A percentile compares a stretch with the other conserved stretches of the same genome.
These are phyloP conservation scores for Alloscopus bannaensis DNA, from an alignment of 2,888 invertebrate genomes.

Conservation along the genomic window DNA sequence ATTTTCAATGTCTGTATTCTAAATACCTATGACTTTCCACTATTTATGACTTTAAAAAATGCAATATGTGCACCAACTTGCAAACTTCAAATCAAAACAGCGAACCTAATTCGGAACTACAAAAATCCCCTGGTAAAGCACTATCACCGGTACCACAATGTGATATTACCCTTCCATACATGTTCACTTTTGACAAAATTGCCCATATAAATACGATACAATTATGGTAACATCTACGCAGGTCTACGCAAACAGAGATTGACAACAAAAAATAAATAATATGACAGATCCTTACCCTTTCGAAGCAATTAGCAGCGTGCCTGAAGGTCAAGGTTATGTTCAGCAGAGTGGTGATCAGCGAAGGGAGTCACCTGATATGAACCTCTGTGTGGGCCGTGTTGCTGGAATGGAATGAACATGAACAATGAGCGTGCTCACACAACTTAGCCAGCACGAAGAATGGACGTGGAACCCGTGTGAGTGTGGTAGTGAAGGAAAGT, in stretches of 20 bases:
- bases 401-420: constrained; percentile 63
- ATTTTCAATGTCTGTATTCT: too few species aligned
- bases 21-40: too few species aligned
- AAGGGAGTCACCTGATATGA: constrained; percentile 53
- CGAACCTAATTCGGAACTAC: too few species aligned
- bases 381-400: constrained; percentile 32
- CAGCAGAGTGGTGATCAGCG: constrained; percentile 3
- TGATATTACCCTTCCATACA: too few species aligned
- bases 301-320: constrained; percentile 25
- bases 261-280: neutral
- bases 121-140: too few species aligned
- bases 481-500: neutral
- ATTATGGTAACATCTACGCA: too few species aligned
- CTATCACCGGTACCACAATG: too few species aligned
- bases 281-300: constrained; percentile 31
- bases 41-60: too few species aligned
- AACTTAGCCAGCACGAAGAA: constrained; percentile 38
- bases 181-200: too few species aligned
- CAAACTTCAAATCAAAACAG: too few species aligned
- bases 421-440: constrained; percentile 58
- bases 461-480: constrained; percentile 40
- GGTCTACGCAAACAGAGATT: neutral
- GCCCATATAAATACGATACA: too few species aligned
- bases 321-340: constrained; percentile 56
- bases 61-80: too few species aligned